phyloP scores from a whole-genome alignment of 2,888 invertebrate species.

The Syrphus vitripennis region DNA sequence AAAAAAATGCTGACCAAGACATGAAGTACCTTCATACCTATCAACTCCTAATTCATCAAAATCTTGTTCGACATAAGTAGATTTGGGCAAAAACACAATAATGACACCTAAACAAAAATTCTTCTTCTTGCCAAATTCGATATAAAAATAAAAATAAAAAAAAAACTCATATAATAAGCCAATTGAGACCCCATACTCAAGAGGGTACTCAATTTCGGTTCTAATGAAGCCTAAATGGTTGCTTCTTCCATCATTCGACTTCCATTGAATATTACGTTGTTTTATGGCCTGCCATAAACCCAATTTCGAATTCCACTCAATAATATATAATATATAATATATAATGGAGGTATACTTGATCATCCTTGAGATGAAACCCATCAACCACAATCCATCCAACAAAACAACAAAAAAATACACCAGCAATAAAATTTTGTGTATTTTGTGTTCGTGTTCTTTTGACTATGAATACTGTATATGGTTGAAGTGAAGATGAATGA shows the following conservation, averaged over 20 bases:
- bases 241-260: background rate
- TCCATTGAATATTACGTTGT: conserved; percentile 29
- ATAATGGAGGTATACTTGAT: no score
- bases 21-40: background rate
- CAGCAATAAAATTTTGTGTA: conserved; percentile 40
- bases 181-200: conserved; percentile 12
- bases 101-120: conserved; percentile 3
- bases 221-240: conserved; percentile 50
- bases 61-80: background rate
- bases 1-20: background rate
- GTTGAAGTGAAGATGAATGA: conserved; percentile 9
- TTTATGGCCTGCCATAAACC: conserved; percentile 50
- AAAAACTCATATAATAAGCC: background rate
- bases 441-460: conserved; percentile 10
- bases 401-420: background rate
- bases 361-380: conserved; percentile 25
- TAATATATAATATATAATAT: background rate
- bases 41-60: background rate
- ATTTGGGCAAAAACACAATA: background rate
- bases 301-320: conserved; percentile 48
- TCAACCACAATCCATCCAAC: conserved; percentile 2
- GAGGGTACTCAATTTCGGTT: conserved; percentile 29
- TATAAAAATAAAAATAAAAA: background rate
- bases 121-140: background rate
- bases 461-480: conserved; percentile 30